Evolutionary conservation across 2,888 invertebrate genomes (phyloP), one percentile per base, ranked within the genome.

Genomic region (Epistrophe eligans): DNA sequence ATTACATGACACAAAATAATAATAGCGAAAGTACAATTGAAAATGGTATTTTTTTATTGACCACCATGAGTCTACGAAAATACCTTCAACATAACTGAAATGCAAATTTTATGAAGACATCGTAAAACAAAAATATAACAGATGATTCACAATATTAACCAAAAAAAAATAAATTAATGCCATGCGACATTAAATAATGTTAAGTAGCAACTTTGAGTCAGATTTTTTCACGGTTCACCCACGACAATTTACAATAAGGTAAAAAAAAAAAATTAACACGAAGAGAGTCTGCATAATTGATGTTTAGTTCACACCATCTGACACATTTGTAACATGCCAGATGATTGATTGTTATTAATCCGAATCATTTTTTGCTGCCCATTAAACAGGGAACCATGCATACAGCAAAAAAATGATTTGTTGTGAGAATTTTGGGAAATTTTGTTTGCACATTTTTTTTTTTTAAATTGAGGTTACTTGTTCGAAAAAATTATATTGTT

Each of bases 301-400:
- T 70, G 70, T 62, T 81, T 40, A 70, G 43, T 70, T 81, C 74
- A 70, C 62, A 70, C 55, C n/a, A 62, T 38, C 70, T 67, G 81
- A 76, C 81, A 76, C 17, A 71, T 70, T 76, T 70, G 67, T 74
- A 67, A 38, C 67, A 67, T 15, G 13, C 9, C 32, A 32, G 24
- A 58, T 80, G 80, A 80, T 80, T 67, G 62, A 80, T 67, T 80
- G 52, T 38, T 60, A 60, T 48, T 64, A 60, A 70, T 80, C 74
- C 60, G 50, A 66, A 67, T 58, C 57, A 45, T 77, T 77, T 38
- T 64, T 52, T 64, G 66, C 19, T 50, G 38, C 13, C 50, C 24
- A 67, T 58, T 58, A 43, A 50, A 62, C 57, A 62, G 60, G 8
- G 17, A 35, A 13, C 9, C 0, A 38, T 5, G 0, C 24, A 24